A percentile compares a stretch with the other conserved stretches of the same genome.
phyloP scores from a whole-genome alignment of 2,113 vertebrate genomes.

The Cryptotis parvus region DNA sequence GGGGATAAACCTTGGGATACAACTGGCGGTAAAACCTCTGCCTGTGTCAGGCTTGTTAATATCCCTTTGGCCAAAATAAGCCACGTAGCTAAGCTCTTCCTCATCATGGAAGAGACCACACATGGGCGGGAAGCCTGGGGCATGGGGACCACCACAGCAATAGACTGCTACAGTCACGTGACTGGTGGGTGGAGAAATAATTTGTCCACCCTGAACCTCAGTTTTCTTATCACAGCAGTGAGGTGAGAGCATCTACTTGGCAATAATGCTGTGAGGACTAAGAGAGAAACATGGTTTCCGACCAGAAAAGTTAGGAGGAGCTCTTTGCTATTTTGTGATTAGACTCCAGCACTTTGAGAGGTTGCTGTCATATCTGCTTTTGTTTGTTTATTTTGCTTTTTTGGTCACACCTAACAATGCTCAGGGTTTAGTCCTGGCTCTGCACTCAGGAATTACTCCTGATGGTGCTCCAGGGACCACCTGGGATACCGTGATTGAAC shows the following conservation, averaged over 20 bases:
- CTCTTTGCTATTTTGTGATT: conserved; percentile 5
- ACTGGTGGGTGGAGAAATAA: not conserved
- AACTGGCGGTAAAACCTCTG: conserved; percentile 15
- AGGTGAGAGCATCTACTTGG: not conserved
- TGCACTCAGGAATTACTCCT: too few relatives aligned
- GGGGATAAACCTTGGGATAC: not conserved
- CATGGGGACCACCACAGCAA: not conserved
- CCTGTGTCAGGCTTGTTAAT: not conserved
- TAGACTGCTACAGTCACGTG: not conserved
- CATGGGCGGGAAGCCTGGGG: not conserved
- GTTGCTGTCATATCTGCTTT: not conserved
- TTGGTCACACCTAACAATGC: too few relatives aligned
- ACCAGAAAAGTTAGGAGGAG: conserved; percentile 6
- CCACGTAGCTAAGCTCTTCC: not conserved
- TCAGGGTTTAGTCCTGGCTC: too few relatives aligned
- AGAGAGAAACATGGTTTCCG: not conserved
- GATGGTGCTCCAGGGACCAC: too few relatives aligned
- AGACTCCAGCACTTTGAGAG: not conserved
- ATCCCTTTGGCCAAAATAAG: conserved; percentile 22
- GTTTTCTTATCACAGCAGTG: not conserved
- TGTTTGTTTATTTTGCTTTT: too few relatives aligned
- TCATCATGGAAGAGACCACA: not conserved
- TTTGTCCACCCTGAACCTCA: not conserved
- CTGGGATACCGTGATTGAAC: too few relatives aligned
- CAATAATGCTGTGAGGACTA: not conserved